Evolutionary conservation across 2,888 invertebrate species (phyloP).

Genomic region (Iphiclides podalirius): DNA sequence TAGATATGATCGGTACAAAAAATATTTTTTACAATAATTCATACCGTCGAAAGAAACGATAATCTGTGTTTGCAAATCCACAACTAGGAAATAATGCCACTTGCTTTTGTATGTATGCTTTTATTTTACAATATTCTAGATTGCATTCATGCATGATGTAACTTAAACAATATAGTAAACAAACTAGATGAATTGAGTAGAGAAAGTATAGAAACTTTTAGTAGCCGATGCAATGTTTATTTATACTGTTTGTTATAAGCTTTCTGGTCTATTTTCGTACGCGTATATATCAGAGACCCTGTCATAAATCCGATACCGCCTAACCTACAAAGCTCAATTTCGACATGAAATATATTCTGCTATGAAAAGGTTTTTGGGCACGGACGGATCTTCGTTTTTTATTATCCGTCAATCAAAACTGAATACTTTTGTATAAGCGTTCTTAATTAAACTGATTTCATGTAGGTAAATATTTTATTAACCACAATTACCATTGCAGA

Average conservation of each 20-base stretch:
- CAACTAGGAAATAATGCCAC: too few relatives aligned
- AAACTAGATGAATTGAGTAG: too few relatives aligned
- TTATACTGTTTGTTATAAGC: slow-evolving; percentile 31
- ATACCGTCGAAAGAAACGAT: too few relatives aligned
- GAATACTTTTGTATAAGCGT: slow-evolving; percentile 23
- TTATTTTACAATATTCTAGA: too few relatives aligned
- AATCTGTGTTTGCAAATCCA: too few relatives aligned
- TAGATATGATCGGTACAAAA: too few relatives aligned
- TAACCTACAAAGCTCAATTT: slow-evolving; percentile 52
- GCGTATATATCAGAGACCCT: slow-evolving; percentile 35
- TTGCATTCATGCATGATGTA: too few relatives aligned
- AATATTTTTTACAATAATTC: too few relatives aligned
- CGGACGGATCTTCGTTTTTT: slow-evolving; percentile 29
- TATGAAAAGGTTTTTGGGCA: slow-evolving; percentile 46
- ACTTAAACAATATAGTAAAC: too few relatives aligned
- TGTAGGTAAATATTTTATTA: not conserved
- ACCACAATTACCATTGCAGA: not conserved
- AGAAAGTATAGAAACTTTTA: too few relatives aligned
- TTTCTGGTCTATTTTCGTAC: slow-evolving; percentile 36
- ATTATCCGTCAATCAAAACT: slow-evolving; percentile 33
- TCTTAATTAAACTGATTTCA: slow-evolving; percentile 7
- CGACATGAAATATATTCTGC: slow-evolving; percentile 59
- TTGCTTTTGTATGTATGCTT: too few relatives aligned
- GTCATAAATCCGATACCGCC: slow-evolving; percentile 39
- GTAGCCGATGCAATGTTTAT: too few relatives aligned